phyloP scores from a whole-genome alignment of 1,140 invertebrate species.

The Tetramorium alpestre region DNA sequence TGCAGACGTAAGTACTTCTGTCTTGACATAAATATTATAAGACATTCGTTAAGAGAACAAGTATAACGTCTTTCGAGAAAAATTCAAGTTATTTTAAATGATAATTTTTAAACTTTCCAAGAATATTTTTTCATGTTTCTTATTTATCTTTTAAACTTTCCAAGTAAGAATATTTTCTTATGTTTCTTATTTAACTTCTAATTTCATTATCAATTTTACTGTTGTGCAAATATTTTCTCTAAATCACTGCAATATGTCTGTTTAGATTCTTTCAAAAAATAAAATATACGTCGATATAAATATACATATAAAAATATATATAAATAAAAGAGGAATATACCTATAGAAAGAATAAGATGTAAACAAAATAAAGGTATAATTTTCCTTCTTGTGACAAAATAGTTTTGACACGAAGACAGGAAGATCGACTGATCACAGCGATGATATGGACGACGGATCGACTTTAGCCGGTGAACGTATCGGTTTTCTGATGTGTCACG shows the following conservation, averaged over 20 bases:
- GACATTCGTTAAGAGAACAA: background rate
- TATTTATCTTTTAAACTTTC: background rate
- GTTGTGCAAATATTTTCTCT: background rate
- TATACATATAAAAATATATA: constrained; percentile 1
- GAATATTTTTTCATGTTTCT: background rate
- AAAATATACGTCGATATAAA: background rate
- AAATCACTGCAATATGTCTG: background rate
- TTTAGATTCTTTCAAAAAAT: background rate
- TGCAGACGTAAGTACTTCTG: background rate
- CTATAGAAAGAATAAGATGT: background rate
- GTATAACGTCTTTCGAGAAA: background rate
- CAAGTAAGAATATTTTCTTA: background rate
- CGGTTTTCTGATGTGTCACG: constrained; percentile 10
- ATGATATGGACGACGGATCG: background rate
- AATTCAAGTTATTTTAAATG: background rate
- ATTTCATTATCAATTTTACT: background rate
- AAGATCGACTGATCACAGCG: background rate
- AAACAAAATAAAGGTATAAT: background rate
- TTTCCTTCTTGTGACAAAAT: background rate
- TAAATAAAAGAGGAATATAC: background rate
- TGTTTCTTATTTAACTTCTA: background rate
- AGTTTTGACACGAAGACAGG: background rate
- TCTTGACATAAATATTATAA: background rate
- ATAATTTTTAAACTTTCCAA: background rate
- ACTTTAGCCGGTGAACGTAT: constrained; percentile 9